These are phyloP conservation scores for Micronycteris hirsuta DNA, from an alignment of 2,113 vertebrate genomes.

Conservation along the genomic window DNA sequence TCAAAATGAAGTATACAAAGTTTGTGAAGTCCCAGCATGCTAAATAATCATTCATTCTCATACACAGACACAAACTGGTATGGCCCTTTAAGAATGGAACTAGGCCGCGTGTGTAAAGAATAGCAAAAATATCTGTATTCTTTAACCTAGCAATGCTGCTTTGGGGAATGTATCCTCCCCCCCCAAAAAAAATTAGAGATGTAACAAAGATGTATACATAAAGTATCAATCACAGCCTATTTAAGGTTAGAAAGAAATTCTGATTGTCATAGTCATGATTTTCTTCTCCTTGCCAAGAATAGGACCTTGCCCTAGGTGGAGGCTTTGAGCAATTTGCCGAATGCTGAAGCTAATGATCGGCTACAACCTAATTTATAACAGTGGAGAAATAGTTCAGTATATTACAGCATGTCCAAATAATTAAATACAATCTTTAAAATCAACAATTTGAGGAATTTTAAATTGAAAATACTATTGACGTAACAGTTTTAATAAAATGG, in stretches of 20 bases:
- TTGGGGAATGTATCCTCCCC: not conserved
- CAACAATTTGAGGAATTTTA: slow-evolving; percentile 25
- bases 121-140: not conserved
- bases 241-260: not conserved
- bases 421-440: slow-evolving; percentile 10
- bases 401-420: not conserved
- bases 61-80: not conserved
- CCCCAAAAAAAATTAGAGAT: not conserved
- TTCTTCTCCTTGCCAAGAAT: not conserved
- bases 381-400: not conserved
- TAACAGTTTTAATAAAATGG: slow-evolving; percentile 22
- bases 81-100: not conserved
- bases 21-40: not conserved
- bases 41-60: not conserved
- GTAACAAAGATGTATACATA: not conserved
- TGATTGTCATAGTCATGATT: not conserved
- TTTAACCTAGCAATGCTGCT: not conserved
- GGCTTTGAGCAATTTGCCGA: not conserved
- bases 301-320: not conserved
- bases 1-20: not conserved
- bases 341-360: not conserved
- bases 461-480: not conserved
- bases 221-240: not conserved
- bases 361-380: not conserved
- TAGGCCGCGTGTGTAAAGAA: not conserved